Base-by-base conservation (phyloP, 2,113 vertebrate genomes). In the Anoura caudifer region DNA sequence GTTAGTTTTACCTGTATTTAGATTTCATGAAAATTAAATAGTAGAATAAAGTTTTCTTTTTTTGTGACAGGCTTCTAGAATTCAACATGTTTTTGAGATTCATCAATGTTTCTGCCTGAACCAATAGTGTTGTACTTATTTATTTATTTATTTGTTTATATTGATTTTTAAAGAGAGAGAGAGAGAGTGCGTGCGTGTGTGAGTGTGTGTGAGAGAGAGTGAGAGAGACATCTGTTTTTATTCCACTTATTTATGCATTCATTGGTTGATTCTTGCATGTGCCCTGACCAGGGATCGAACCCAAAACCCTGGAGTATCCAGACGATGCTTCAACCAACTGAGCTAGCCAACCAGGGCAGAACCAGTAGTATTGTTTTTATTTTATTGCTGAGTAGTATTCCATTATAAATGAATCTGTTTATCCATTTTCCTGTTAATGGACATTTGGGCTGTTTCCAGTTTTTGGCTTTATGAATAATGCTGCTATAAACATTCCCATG, bases 11-110 rank as follows among this genome's bases (percentile, higher is more conserved):
- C 26, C 47, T 47, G 2, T 69, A 69, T 79, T 45, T 75, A 19
- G 52, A 92, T 80, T 94, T 95, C 33, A 72, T 45, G 13, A 22
- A 92, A 89, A 91, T 79, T n/a, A 89, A 92, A 70, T 87, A 83
- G 14, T 87, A 83, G 11, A 84, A 36, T 28, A 79, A 84, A 14
- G 11, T 33, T 59, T 69, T 63, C 83, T 24, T 13, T 12, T 65
- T 70, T 86, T 70, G 17, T 16, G 65, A 91, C 19, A 85, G 83
- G 16, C 38, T 77, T 92, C 36, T 75, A 77, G 45, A 77, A 50
- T 93, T 69, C 31, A 19, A 7, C 20, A 36, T 83, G 36, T 83
- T 84, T 95, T n/a, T 81, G 38, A 79, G 72, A 85, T 81, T 54
- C 80, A 94, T 36, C 26, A 16, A 12, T 41, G 11, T 36, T 73